A percentile compares a stretch with the other conserved stretches of the same genome.
Evolutionary conservation across 92 coral and sea anemone genomes (phyloP).

Genomic region (Phymanthus crucifer): DNA sequence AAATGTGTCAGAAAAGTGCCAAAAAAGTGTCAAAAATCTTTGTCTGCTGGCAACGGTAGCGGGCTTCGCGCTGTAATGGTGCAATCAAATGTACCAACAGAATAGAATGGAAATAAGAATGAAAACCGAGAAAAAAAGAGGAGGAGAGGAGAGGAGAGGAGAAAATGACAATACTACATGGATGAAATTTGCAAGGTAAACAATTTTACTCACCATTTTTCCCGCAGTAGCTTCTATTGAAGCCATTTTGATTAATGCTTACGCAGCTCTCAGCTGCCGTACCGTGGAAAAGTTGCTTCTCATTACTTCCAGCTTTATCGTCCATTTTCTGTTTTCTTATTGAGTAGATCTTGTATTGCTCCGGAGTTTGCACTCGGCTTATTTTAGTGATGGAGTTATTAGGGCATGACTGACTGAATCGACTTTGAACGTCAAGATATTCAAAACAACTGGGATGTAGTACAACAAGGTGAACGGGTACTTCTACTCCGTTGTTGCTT

Average conservation of each 20-base stretch:
- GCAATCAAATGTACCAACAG: too few species aligned
- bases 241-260: constrained; percentile 37
- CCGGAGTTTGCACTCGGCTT: constrained; percentile 53
- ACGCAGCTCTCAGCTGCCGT: constrained; percentile 20
- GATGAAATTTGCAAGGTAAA: too few species aligned
- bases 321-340: constrained; percentile 58
- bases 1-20: too few species aligned
- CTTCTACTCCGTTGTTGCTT: constrained; percentile 38
- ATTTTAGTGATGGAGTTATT: background rate
- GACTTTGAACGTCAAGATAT: constrained; percentile 33
- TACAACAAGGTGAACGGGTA: constrained; percentile 15
- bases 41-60: too few species aligned
- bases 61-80: too few species aligned
- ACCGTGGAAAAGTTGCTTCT: constrained; percentile 45
- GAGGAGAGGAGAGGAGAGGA: too few species aligned
- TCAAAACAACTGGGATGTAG: constrained; percentile 16
- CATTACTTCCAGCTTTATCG: constrained; percentile 55
- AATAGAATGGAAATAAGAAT: too few species aligned
- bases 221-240: constrained; percentile 53
- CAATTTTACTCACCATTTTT: constrained; percentile 44
- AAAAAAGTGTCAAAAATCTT: too few species aligned
- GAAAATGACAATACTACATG: too few species aligned
- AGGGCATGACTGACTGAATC: constrained; percentile 29
- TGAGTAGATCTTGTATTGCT: constrained; percentile 46
- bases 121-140: too few species aligned